Conservation (phyloP, 1,140 invertebrate genomes). For the Hypsibius dujardini region DNA sequence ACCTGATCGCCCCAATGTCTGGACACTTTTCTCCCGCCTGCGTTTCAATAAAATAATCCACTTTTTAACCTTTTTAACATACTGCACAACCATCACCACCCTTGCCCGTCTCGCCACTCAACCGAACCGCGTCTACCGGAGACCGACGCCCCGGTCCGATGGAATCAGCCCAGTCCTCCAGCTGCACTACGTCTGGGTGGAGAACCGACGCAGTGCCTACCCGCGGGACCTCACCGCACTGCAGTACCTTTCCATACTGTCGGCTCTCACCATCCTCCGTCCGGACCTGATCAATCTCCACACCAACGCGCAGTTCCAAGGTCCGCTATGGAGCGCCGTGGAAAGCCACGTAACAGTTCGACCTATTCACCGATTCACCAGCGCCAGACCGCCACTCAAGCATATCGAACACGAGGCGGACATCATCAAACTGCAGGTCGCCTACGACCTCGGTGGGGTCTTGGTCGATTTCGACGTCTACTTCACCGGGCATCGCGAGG, state of each 20-base stretch:
- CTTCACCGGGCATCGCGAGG: neutral
- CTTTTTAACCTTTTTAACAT: no score
- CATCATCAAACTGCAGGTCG: neutral
- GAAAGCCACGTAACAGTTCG: neutral
- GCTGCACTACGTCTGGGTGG: conserved; percentile 8
- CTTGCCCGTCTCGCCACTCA: no score
- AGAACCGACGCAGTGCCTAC: neutral
- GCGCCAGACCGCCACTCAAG: neutral
- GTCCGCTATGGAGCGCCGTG: neutral
- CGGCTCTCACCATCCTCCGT: neutral
- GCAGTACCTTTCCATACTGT: conserved; percentile 2
- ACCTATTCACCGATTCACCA: neutral
- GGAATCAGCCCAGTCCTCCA: neutral
- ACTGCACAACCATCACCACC: no score
- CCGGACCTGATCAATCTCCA: neutral
- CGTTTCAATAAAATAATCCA: no score
- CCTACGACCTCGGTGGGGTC: neutral
- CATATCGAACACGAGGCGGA: conserved; percentile 8
- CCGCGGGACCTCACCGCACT: neutral
- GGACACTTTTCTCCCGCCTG: no score
- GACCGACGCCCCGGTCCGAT: no score
- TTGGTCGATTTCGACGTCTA: conserved; percentile 12
- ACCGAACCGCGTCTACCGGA: no score
- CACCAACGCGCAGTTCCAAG: neutral
- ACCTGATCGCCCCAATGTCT: no score